Base-by-base conservation (phyloP, 2,113 vertebrate species). In the Psophia crepitans region DNA sequence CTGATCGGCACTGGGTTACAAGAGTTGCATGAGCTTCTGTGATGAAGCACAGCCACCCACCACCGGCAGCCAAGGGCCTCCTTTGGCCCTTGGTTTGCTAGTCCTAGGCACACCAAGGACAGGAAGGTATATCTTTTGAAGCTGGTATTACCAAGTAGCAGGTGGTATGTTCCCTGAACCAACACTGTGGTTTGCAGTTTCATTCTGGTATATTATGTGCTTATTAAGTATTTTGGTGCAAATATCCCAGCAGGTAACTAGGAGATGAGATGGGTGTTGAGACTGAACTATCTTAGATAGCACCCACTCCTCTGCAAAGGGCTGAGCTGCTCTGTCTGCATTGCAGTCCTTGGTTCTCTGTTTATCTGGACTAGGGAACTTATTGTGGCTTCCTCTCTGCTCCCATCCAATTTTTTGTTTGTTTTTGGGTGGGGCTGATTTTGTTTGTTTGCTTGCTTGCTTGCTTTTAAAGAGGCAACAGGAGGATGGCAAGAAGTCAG, bases 361-460 rank as follows among this genome's bases (percentile, higher is more conserved):
- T 30, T 64, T 68, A 9, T 64, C 23, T 18, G 22, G 11, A 28
- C 4, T 39, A 16, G 24, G 30, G 12, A 88, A 83, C 9, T 7
- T 32, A 19, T 1, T 81, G 9, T 64, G 64, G 12, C 5, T 28
- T 9, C 12, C 16, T 58, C 2, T 2, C 53, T 1, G 2, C 27
- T 58, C 33, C 19, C 12, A 43, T 4, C 0, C 35, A 61, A 6
- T 8, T 32, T 3, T 9, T 26, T 51, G 6, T 19, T 37, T 17
- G 11, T 12, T 49, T 24, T 49, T 49, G 49, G 23, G 11, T 49
- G 23, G 49, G 48, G 48, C 48, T n/a, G n/a, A n/a, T n/a, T n/a
- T 49, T 49, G 49, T 5, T 24, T 24, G 23, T 27, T 51, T 27
- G 26, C 24, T 53, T 32, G 49, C 12, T 51, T 51, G 26, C 13